Base-by-base conservation (phyloP, 2,888 invertebrate species). In the Eupithecia tripunctaria region DNA sequence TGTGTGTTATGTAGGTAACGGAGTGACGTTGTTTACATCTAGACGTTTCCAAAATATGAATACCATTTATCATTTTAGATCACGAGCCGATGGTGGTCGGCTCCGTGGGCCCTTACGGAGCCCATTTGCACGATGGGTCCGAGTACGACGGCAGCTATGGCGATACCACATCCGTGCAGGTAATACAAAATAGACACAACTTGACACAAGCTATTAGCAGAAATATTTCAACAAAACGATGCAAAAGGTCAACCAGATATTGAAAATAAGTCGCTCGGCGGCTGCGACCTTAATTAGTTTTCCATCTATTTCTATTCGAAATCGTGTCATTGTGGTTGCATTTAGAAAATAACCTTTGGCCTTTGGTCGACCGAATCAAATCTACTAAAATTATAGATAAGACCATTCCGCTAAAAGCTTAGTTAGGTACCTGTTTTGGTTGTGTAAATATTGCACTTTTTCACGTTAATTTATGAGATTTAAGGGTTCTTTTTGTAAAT, bases 61-160 rank as follows among this genome's bases (percentile, higher is more conserved):
- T 51, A 21, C 21, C 12, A 56, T 56, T 56, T 56, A 56, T 56
- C 56, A 56, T 56, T 84, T 72, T 80, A 92, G 94, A 91, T 81
- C 85, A 87, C 79, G 78, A 82, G 72, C 94, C 97, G 15, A 86
- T 96, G 80, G 95, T 99, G 65, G 98, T 97, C 29, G 99, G 98
- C 0, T 98, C 98, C 0, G 96, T 99, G 75, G 99, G 99, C 0
- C 98, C 99, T 0, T 99, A 98, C 87, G 99, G 99, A 0, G 99
- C 99, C 0, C 97, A 96, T 82, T 94, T 98, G 51, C 97, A 97
- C 85, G 98, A 99, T 88, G 97, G 97, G 15, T 99, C 99, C 0
- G 99, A 99, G 88, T 99, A 99, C 88, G 96, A 96, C n/a, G 99
- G 99, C 25, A 95, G 95, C 75, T 98, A 98, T 86, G 96, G 96